These are phyloP conservation scores for Nebria ingens DNA, from an alignment of 1,140 invertebrate genomes.

Conservation along the genomic window DNA sequence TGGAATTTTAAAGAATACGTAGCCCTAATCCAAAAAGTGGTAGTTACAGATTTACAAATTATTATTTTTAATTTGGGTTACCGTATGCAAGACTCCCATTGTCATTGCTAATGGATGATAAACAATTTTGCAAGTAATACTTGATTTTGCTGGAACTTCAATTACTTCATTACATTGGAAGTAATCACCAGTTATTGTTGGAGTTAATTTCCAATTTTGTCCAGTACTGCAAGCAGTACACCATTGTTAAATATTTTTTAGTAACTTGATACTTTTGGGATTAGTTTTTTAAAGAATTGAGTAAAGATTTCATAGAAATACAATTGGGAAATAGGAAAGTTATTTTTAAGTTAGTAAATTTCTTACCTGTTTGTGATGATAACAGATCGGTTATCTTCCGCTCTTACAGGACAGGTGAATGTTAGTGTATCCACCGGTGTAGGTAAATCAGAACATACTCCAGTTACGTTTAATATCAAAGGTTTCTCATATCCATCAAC, in stretches of 20 bases:
- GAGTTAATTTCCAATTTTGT: not conserved
- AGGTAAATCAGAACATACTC: not conserved
- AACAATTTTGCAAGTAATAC: not conserved
- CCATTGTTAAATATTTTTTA: not conserved
- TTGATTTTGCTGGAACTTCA: not conserved
- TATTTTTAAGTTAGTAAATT: no score
- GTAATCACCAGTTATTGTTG: not conserved
- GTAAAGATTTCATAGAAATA: no score
- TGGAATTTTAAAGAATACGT: not conserved
- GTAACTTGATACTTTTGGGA: no score
- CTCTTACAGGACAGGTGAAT: not conserved
- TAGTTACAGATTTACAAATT: no score
- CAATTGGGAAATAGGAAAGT: no score
- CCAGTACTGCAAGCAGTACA: not conserved
- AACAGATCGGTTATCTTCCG: not conserved
- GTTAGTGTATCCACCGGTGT: not conserved
- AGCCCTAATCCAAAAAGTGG: no score
- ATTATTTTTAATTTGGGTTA: no score
- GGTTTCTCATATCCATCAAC: not conserved
- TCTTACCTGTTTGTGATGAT: not conserved
- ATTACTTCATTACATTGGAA: not conserved
- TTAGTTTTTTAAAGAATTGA: no score
- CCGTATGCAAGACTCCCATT: not conserved
- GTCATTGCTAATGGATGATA: slow-evolving; percentile 5
- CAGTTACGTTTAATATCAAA: not conserved